phyloP scores from a whole-genome alignment of 2,888 invertebrate genomes.

The Cyclophora albipunctata region DNA sequence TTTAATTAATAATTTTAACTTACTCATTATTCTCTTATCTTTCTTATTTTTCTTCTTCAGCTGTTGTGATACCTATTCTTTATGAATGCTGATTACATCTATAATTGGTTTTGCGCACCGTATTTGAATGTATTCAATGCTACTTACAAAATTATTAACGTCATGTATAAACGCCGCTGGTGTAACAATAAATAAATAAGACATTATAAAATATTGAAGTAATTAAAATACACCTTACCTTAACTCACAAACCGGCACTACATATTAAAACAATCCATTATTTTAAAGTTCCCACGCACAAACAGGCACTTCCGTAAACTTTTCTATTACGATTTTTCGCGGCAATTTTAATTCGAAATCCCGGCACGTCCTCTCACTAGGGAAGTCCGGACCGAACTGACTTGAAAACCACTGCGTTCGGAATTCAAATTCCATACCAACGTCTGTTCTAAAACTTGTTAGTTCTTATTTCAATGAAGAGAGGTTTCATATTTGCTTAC shows the following conservation, averaged over 20 bases:
- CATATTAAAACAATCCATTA: background rate
- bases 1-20: too few species aligned
- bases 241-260: background rate
- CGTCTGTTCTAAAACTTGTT: too few species aligned
- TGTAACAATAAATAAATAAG: too few species aligned
- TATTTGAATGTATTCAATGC: too few species aligned
- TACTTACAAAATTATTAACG: too few species aligned
- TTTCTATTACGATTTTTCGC: background rate
- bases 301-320: background rate
- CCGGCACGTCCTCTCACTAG: background rate
- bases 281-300: background rate
- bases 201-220: too few species aligned
- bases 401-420: conserved; percentile 14
- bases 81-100: too few species aligned
- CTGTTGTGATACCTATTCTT: too few species aligned
- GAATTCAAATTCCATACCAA: background rate
- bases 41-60: too few species aligned
- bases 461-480: background rate
- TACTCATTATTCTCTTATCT: too few species aligned
- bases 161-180: too few species aligned
- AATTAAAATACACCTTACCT: background rate
- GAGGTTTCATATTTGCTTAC: background rate
- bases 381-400: conserved; percentile 14
- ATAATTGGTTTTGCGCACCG: too few species aligned
- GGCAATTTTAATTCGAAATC: background rate